Evolutionary conservation across 1,140 invertebrate genomes (phyloP).

Genomic region (Penaeus chinensis): DNA sequence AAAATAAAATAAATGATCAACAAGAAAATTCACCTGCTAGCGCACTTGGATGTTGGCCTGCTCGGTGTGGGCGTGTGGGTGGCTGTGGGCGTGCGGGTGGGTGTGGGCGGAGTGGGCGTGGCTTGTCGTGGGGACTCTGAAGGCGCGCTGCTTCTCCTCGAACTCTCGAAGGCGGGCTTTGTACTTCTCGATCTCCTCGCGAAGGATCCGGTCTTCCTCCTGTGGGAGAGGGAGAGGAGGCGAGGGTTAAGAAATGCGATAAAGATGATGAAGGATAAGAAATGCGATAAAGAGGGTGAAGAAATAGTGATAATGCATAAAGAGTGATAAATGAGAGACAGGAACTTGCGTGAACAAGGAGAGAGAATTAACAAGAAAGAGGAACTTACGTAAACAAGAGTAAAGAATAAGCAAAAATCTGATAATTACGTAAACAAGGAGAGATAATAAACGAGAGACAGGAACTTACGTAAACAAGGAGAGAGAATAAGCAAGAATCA

Average conservation of each 20-base stretch:
- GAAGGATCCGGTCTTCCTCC: conserved; percentile 48
- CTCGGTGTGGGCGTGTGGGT: conserved; percentile 50
- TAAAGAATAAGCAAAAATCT: neutral
- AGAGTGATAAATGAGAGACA: too few relatives aligned
- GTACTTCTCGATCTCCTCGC: conserved; percentile 56
- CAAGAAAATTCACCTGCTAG: conserved; percentile 44
- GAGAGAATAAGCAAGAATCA: too few relatives aligned
- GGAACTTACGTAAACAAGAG: neutral
- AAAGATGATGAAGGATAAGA: neutral
- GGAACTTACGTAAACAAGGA: neutral
- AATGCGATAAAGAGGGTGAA: neutral
- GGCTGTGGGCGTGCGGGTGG: conserved; percentile 47
- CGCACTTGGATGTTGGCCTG: conserved; percentile 57
- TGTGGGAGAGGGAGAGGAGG: neutral
- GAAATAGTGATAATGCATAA: neutral
- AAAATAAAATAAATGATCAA: neutral
- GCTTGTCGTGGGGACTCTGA: conserved; percentile 46
- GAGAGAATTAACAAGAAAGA: too few relatives aligned
- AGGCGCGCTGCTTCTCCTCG: conserved; percentile 54
- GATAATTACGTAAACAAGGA: neutral
- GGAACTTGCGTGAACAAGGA: neutral
- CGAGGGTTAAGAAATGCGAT: neutral
- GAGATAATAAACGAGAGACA: neutral
- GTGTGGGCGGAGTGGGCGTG: conserved; percentile 49
- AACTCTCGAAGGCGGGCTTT: conserved; percentile 49